Evolutionary conservation across 2,888 invertebrate genomes (phyloP).

Genomic region (Drepana falcataria): DNA sequence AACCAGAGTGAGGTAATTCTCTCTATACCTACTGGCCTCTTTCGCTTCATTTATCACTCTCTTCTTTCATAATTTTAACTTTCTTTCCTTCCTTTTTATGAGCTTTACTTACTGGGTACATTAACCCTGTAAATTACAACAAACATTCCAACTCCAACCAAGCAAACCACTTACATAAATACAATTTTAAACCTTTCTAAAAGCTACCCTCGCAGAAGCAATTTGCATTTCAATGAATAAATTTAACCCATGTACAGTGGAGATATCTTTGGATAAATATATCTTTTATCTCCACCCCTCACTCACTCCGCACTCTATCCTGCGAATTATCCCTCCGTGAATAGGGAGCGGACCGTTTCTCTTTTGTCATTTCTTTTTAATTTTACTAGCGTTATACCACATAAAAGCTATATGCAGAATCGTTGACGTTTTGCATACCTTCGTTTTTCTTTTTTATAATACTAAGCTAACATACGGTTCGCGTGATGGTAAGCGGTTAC

Average conservation of each 20-base stretch:
- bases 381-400: conserved; percentile 15
- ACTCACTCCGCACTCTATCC: conserved; percentile 62
- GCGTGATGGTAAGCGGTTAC: no score
- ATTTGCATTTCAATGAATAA: conserved; percentile 76
- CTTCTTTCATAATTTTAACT: no score
- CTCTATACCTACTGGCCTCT: no score
- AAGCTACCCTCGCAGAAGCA: conserved; percentile 28
- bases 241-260: conserved; percentile 54
- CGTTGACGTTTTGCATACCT: background rate
- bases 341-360: conserved; percentile 32
- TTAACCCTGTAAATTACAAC: background rate
- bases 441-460: background rate
- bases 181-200: conserved; percentile 18
- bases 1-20: no score
- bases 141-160: background rate
- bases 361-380: conserved; percentile 43
- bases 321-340: conserved; percentile 63
- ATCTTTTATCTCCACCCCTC: conserved; percentile 63
- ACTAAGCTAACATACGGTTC: no score
- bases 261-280: conserved; percentile 49
- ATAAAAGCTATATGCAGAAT: conserved; percentile 3
- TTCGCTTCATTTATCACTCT: no score
- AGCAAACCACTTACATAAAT: background rate
- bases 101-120: no score
- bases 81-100: no score